Base-by-base conservation (phyloP, 2,797 vertebrate genomes). In the Sciurus vulgaris region DNA sequence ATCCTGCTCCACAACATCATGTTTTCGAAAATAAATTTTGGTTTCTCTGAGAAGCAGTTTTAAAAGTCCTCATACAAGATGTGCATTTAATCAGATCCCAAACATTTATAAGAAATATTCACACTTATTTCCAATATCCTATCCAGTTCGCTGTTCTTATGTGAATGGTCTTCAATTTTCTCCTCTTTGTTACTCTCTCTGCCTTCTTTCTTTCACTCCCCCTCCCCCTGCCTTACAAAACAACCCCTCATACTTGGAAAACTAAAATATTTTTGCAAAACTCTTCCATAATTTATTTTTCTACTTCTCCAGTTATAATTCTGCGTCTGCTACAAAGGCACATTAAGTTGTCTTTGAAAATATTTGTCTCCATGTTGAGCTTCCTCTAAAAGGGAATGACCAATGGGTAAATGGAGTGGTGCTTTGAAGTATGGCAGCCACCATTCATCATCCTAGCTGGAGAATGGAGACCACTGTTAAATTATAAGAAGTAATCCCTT, bases 391-490 rank as follows among this genome's bases (percentile, higher is more conserved):
- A 97, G 92, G 85, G 85, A 98, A 96, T 97, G 97, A 97, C 94
- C 92, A 96, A 63, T 30, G 41, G 96, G 96, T 98, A 96, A 97
- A 30, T 72, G 22, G 54, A 72, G 30, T 63, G 47, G 10, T 59
- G 28, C 38, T 95, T 94, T 90, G 54, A 90, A 94, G 86, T 61
- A 97, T 96, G 95, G 97, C 97, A 97, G 24, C 44, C 97, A 95
- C 98, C 98, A 98, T 98, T 98, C 98, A 97, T 98, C 98, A 98
- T 98, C 97, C 97, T 97, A 96, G 96, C 91, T 98, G 97, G 98
- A 98, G 98, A 98, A 98, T 98, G 97, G 96, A 98, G 96, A 98
- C 97, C 98, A 98, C 97, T 97, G 97, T 98, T 97, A 97, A 98
- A 98, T 98, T 98, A 97, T 98, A 97, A 97, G 98, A 98, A 98